Percentiles rank a stretch among this genome's conserved stretches.
Conservation (phyloP, 2,888 invertebrate species). For the Stictocephala bisonia region DNA sequence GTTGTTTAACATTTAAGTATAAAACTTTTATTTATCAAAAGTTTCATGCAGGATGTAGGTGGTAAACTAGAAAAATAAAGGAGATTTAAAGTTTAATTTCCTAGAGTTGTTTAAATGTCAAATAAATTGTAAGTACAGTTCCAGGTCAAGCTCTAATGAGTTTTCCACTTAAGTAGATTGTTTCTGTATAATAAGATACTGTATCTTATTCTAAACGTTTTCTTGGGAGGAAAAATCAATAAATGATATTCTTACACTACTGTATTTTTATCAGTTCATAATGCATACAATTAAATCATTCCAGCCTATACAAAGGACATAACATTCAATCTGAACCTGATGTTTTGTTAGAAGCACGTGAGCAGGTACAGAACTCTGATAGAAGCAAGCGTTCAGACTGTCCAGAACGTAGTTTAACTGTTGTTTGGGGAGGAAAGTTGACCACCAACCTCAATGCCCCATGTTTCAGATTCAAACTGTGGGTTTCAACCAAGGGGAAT, state of each 20-base stretch:
- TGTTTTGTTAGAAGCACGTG: slow-evolving; percentile 13
- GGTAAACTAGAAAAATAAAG: too few relatives aligned
- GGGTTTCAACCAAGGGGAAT: slow-evolving; percentile 54
- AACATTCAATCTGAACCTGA: slow-evolving; percentile 11
- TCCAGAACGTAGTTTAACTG: slow-evolving; percentile 62
- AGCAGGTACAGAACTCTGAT: slow-evolving; percentile 55
- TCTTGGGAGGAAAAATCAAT: too few relatives aligned
- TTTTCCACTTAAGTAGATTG: too few relatives aligned
- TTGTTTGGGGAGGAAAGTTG: slow-evolving; percentile 64
- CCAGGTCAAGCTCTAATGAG: too few relatives aligned
- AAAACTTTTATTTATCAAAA: too few relatives aligned
- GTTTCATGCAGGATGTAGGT: too few relatives aligned
- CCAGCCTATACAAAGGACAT: neutral
- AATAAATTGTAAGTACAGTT: too few relatives aligned
- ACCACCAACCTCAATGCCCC: slow-evolving; percentile 63
- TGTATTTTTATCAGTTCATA: slow-evolving; percentile 3
- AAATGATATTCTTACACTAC: slow-evolving; percentile 7
- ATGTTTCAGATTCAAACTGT: slow-evolving; percentile 62
- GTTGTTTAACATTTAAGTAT: too few relatives aligned
- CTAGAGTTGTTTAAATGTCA: too few relatives aligned
- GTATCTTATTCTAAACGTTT: too few relatives aligned
- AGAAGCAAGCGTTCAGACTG: slow-evolving; percentile 61
- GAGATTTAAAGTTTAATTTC: too few relatives aligned
- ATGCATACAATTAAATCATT: neutral
- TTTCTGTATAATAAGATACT: too few relatives aligned